Evolutionary conservation across 1,140 invertebrate genomes (phyloP).

Genomic region (Coenobita brevimanus): DNA sequence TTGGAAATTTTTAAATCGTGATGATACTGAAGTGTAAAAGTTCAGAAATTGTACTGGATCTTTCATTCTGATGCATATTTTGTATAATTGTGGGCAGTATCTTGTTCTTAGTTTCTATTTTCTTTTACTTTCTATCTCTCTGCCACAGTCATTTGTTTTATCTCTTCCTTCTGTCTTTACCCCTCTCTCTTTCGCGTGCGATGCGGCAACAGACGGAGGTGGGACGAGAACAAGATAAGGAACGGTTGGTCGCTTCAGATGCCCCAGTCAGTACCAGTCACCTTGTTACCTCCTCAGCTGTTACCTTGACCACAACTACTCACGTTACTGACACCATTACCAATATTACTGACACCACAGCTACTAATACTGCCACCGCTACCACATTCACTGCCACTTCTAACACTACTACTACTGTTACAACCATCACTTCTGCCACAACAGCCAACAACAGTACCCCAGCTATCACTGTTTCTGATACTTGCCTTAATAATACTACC

Average conservation of each 20-base stretch:
- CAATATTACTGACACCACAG: not conserved
- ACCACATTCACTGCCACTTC: not conserved
- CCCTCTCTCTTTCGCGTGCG: slow-evolving; percentile 3
- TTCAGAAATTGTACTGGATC: too few relatives aligned
- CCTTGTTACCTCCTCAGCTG: not conserved
- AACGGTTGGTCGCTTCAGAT: too few relatives aligned
- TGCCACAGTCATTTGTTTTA: not conserved
- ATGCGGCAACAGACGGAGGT: slow-evolving; percentile 10
- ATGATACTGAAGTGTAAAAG: too few relatives aligned
- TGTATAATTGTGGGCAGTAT: not conserved
- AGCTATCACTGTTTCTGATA: too few relatives aligned
- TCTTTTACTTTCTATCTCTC: not conserved
- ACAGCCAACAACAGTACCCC: not conserved
- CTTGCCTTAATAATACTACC: too few relatives aligned
- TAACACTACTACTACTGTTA: too few relatives aligned
- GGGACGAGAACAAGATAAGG: too few relatives aligned
- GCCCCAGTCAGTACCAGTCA: slow-evolving; percentile 21
- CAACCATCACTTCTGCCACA: not conserved
- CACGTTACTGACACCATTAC: not conserved
- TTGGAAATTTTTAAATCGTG: not conserved
- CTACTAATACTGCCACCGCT: not conserved
- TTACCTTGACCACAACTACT: too few relatives aligned
- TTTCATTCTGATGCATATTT: too few relatives aligned
- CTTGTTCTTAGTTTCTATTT: not conserved
- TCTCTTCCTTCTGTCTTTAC: slow-evolving; percentile 3